Conservation (phyloP, 1,140 invertebrate genomes). For the Hirudo medicinalis region DNA sequence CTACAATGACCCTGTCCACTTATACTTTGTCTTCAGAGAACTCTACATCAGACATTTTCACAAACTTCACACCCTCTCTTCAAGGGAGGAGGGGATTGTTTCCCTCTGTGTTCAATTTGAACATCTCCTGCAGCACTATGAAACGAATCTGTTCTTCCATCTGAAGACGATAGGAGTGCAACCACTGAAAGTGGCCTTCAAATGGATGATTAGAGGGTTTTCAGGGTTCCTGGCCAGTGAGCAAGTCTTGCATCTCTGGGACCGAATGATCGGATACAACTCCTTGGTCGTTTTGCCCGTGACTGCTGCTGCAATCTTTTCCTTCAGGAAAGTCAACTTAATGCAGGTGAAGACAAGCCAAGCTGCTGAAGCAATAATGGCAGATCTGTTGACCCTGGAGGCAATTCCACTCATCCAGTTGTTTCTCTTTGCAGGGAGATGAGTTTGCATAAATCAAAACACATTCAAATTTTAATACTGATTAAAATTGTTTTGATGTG, state of each 20-base stretch:
- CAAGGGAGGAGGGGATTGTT: constrained; percentile 53
- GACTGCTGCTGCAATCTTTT: constrained; percentile 73
- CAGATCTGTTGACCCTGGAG: constrained; percentile 74
- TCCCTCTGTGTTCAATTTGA: constrained; percentile 60
- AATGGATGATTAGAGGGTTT: constrained; percentile 87
- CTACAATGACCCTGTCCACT: constrained; percentile 67
- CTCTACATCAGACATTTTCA: constrained; percentile 85
- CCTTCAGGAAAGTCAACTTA: constrained; percentile 79
- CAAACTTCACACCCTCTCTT: constrained; percentile 74
- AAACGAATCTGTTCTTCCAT: constrained; percentile 76
- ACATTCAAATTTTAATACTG: background rate
- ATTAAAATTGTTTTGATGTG: background rate
- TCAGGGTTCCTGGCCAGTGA: constrained; percentile 81
- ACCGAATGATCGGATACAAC: constrained; percentile 76
- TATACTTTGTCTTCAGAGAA: constrained; percentile 78
- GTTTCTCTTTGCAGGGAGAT: constrained; percentile 31
- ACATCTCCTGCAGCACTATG: constrained; percentile 72
- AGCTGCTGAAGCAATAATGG: constrained; percentile 71
- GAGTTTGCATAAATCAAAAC: constrained; percentile 5
- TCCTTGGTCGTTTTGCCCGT: constrained; percentile 75
- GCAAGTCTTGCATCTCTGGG: constrained; percentile 80
- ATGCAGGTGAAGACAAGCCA: constrained; percentile 70
- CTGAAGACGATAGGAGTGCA: constrained; percentile 71
- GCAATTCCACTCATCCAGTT: constrained; percentile 67
- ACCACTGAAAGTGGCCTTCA: constrained; percentile 78